Percentiles rank a stretch among this genome's conserved stretches.
Evolutionary conservation across 2,113 vertebrate species (phyloP).

Genomic region (Daphoenositta chrysoptera): DNA sequence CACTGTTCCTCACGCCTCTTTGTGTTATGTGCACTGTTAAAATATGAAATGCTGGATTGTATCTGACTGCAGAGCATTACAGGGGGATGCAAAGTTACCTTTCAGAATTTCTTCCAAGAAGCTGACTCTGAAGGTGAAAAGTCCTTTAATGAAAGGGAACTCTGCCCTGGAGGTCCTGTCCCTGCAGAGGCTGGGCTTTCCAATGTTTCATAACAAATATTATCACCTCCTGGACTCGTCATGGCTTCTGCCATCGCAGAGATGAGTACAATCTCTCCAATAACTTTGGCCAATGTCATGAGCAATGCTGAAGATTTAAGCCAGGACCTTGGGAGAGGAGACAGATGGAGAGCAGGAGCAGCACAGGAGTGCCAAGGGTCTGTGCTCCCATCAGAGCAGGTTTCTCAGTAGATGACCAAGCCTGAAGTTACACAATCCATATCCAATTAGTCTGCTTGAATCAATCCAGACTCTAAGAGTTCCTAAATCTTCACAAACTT

Average conservation of each 20-base stretch:
- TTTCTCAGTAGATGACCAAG: not conserved
- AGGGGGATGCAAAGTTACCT: not conserved
- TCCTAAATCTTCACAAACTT: slow-evolving; percentile 16
- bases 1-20: not conserved
- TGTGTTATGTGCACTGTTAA: not conserved
- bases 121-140: not conserved
- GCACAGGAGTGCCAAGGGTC: not conserved
- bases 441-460: not conserved
- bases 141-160: not conserved
- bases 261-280: not conserved
- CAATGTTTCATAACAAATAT: not conserved
- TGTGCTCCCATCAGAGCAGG: not conserved
- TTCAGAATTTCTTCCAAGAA: not conserved
- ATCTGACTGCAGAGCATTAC: not conserved
- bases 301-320: not conserved
- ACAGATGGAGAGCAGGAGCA: not conserved
- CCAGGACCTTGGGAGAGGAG: not conserved
- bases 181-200: not conserved
- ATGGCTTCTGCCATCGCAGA: not conserved
- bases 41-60: not conserved
- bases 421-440: not conserved
- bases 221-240: not conserved
- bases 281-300: not conserved
- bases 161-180: not conserved
- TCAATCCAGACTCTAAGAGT: not conserved